Evolutionary conservation across 2,113 vertebrate species (phyloP), one percentile per base, ranked within the genome.

Genomic region (Procapra przewalskii): DNA sequence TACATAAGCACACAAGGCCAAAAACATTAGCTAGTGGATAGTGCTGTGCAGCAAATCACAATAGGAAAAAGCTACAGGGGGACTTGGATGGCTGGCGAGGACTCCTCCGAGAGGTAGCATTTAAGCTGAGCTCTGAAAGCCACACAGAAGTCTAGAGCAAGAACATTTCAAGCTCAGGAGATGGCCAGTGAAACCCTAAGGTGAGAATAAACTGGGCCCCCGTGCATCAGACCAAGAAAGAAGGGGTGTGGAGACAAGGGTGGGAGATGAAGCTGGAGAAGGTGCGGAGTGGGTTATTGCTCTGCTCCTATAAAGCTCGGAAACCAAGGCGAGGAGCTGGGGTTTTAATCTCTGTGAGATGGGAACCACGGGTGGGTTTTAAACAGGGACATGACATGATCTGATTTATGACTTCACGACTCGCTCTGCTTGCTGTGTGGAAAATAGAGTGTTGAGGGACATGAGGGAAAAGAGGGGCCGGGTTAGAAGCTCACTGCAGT

Each of bases 391-490:
- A n/a, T 93, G 83, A 90, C 82, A 54, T 59, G 60, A 62, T 59
- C 93, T 94, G 93, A 97, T 96, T 96, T 93, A 94, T 97, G 89
- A 85, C 36, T 43, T 36, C 55, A 50, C 55, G 80, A 31, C 52
- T 79, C 0, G 0, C n/a, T 86, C 82, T 71, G 23, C 71, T 91
- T 94, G 71, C 94, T 91, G n/a, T 91, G 79, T 75, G 77, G 86
- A 94, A 96, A 96, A 96, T n/a, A 91, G 48, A 94, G n/a, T 92
- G 67, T 82, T 17, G 67, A 62, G 40, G 85, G 60, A 45, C 67
- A 55, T 88, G 50, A 71, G 45, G 15, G 52, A 36, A 90, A 77
- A 45, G 0, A 25, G 43, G 62, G 79, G 33, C 33, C 0, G 1
- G 27, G 90, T 77, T 75, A 80, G 67, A 40, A 91, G 67, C 40